These are phyloP conservation scores for Tyria jacobaeae DNA, from an alignment of 2,888 invertebrate genomes.

Conservation along the genomic window DNA sequence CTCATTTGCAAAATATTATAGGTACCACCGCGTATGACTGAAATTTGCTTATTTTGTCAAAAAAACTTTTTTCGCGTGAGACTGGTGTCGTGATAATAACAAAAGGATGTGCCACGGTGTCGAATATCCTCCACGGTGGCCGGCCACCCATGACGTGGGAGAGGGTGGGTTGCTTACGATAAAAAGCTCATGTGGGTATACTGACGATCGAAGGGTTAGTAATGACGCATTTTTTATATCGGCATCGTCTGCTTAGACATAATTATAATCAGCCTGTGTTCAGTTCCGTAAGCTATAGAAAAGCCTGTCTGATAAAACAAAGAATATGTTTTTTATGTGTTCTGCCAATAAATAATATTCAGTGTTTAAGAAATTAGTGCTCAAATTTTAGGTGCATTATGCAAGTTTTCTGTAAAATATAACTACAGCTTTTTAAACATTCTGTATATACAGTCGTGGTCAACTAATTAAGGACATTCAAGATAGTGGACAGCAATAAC, in stretches of 20 bases:
- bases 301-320: not conserved
- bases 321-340: not conserved
- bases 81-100: constrained; percentile 1
- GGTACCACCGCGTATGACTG: not conserved
- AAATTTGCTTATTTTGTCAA: constrained; percentile 10
- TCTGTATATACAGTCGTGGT: no score
- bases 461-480: no score
- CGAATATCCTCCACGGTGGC: constrained; percentile 42
- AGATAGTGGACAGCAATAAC: no score
- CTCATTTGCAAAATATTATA: not conserved
- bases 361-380: no score
- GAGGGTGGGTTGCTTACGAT: not conserved
- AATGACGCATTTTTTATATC: not conserved
- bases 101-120: constrained; percentile 30
- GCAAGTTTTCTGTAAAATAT: no score
- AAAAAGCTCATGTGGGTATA: constrained; percentile 3
- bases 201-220: constrained; percentile 2
- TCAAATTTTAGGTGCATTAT: no score
- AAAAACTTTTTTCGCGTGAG: constrained; percentile 12
- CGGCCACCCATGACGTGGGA: constrained; percentile 43
- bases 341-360: no score
- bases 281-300: no score
- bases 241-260: not conserved
- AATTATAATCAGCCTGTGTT: not conserved
- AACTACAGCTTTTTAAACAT: no score